A percentile compares a stretch with the other conserved stretches of the same genome.
These are phyloP conservation scores for Perizoma affinitatum DNA, from an alignment of 2,888 invertebrate species.

Conservation along the genomic window DNA sequence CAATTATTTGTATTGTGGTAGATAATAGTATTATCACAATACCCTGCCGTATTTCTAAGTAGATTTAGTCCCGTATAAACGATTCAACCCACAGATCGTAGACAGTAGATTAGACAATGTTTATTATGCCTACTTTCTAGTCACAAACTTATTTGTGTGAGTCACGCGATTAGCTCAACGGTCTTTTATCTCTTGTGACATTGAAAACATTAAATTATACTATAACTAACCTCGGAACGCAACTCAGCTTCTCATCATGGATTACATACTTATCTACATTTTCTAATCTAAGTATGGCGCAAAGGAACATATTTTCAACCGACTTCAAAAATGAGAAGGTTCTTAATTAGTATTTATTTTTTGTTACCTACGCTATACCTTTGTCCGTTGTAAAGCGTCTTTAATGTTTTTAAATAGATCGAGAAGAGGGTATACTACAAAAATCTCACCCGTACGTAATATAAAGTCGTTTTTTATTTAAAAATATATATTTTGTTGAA, in stretches of 20 bases:
- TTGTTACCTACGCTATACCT: too few relatives aligned
- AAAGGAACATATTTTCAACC: too few relatives aligned
- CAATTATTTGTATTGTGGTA: too few relatives aligned
- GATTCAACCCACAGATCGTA: slow-evolving; percentile 3
- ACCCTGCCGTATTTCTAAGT: not conserved
- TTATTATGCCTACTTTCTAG: slow-evolving; percentile 16
- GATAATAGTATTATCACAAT: not conserved
- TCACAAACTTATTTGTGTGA: slow-evolving; percentile 4
- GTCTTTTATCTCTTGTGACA: slow-evolving; percentile 18
- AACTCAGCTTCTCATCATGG: slow-evolving; percentile 3
- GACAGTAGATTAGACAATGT: slow-evolving; percentile 14
- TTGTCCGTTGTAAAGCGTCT: too few relatives aligned
- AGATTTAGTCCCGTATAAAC: not conserved
- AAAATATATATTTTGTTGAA: too few relatives aligned
- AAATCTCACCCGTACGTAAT: too few relatives aligned
- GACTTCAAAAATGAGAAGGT: too few relatives aligned
- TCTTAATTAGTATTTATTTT: too few relatives aligned
- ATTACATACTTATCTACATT: not conserved
- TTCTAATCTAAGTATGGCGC: too few relatives aligned
- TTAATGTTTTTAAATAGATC: too few relatives aligned
- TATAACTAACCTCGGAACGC: slow-evolving; percentile 5
- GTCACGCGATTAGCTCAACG: slow-evolving; percentile 15
- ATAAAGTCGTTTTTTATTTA: too few relatives aligned
- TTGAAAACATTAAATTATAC: slow-evolving; percentile 14
- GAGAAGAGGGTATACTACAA: too few relatives aligned